phyloP scores from a whole-genome alignment of 2,113 vertebrate species.

The Campylomormyrus tamandua region DNA sequence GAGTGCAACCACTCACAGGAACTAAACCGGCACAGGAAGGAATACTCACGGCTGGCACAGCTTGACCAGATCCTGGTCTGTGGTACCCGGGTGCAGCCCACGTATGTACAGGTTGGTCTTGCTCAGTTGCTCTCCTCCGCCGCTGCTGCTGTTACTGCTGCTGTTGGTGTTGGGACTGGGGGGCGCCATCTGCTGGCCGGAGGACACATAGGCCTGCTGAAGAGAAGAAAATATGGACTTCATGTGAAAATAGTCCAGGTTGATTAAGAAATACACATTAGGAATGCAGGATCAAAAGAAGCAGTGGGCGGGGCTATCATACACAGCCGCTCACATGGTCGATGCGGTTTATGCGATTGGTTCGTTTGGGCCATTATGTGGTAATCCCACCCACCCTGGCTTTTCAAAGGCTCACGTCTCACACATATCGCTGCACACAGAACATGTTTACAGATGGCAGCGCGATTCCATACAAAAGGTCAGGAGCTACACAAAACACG shows the following conservation, averaged over 20 bases:
- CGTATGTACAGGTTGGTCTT: constrained; percentile 71
- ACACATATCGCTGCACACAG: not conserved
- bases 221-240: constrained; percentile 12
- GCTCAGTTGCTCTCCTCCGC: constrained; percentile 59
- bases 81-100: constrained; percentile 64
- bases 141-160: constrained; percentile 46
- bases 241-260: not conserved
- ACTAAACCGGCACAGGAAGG: not conserved
- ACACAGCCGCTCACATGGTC: not conserved
- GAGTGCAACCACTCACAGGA: not conserved
- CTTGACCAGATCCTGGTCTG: constrained; percentile 70
- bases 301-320: not conserved
- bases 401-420: not conserved
- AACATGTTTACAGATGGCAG: not conserved
- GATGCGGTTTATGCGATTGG: not conserved
- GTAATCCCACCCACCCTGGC: not conserved
- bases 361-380: not conserved
- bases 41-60: constrained; percentile 66
- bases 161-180: constrained; percentile 55
- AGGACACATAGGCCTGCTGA: constrained; percentile 58
- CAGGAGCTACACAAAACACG: not conserved
- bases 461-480: not conserved
- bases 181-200: constrained; percentile 61
- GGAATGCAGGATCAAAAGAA: not conserved
- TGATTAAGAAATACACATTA: not conserved